These are phyloP conservation scores for Romanomermis culicivorax DNA, from an alignment of 2,888 invertebrate genomes.

Conservation along the genomic window DNA sequence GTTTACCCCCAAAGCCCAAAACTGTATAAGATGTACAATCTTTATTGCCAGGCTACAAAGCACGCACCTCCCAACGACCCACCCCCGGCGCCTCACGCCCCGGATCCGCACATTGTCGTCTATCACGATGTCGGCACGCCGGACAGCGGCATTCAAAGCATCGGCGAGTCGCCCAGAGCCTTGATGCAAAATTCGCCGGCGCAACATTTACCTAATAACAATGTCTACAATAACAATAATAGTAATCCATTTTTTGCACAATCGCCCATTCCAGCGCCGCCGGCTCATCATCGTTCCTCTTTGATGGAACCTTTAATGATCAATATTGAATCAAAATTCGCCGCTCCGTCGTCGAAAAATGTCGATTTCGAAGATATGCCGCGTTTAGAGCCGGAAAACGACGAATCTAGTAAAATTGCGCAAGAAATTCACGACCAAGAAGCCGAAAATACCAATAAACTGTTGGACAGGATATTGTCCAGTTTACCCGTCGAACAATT, in stretches of 20 bases:
- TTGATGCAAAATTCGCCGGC: neutral
- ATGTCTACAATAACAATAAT: neutral
- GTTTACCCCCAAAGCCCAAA: too few species aligned
- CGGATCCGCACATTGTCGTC: neutral
- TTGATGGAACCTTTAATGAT: too few species aligned
- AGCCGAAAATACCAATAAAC: neutral
- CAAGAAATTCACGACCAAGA: neutral
- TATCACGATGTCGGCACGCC: conserved; percentile 16
- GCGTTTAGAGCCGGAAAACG: neutral
- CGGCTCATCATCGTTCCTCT: too few species aligned
- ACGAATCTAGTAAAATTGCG: too few species aligned
- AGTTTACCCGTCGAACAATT: neutral
- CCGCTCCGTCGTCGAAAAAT: neutral
- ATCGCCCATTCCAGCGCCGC: neutral
- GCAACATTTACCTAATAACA: neutral
- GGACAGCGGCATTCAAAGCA: conserved; percentile 24
- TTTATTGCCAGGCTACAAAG: neutral
- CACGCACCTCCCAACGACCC: neutral
- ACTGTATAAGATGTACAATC: too few species aligned
- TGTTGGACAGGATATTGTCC: neutral
- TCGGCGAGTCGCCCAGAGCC: conserved; percentile 19
- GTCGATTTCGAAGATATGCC: neutral
- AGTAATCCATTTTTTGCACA: neutral
- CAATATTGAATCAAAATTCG: neutral
- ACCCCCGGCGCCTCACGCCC: neutral